Evolutionary conservation across 1,140 invertebrate species (phyloP).

Genomic region (Samia ricini): DNA sequence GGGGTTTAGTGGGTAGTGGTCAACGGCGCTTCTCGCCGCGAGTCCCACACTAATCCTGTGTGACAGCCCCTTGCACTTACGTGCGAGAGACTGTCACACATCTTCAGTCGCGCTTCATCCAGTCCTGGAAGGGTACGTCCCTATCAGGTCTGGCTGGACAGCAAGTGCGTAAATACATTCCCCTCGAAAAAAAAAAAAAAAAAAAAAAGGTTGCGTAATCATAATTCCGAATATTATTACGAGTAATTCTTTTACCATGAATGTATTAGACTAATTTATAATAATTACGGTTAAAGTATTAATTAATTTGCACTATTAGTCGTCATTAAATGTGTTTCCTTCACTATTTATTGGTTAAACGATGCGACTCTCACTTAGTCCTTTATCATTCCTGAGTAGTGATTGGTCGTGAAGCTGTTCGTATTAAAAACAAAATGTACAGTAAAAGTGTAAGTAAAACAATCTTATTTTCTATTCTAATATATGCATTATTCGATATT

Average conservation of each 20-base stretch:
- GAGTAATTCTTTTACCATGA: neutral
- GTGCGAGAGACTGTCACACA: too few relatives aligned
- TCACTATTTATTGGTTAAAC: neutral
- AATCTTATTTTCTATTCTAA: neutral
- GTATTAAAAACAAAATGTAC: neutral
- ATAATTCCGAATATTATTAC: neutral
- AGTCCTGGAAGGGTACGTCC: too few relatives aligned
- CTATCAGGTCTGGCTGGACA: too few relatives aligned
- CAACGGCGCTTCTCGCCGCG: too few relatives aligned
- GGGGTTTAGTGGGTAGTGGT: too few relatives aligned
- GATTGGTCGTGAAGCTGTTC: neutral
- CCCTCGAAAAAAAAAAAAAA: too few relatives aligned
- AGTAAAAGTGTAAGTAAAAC: neutral
- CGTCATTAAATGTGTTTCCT: neutral
- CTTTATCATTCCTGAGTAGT: neutral
- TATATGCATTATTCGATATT: too few relatives aligned
- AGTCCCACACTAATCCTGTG: too few relatives aligned
- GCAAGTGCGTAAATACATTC: too few relatives aligned
- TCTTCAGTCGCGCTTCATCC: too few relatives aligned
- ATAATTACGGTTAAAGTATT: neutral
- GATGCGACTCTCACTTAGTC: neutral
- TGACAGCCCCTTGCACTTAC: too few relatives aligned
- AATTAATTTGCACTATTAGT: neutral
- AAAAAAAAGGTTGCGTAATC: neutral
- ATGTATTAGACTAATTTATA: neutral